phyloP scores from a whole-genome alignment of 2,797 vertebrate genomes.

The Astyanax mexicanus region DNA sequence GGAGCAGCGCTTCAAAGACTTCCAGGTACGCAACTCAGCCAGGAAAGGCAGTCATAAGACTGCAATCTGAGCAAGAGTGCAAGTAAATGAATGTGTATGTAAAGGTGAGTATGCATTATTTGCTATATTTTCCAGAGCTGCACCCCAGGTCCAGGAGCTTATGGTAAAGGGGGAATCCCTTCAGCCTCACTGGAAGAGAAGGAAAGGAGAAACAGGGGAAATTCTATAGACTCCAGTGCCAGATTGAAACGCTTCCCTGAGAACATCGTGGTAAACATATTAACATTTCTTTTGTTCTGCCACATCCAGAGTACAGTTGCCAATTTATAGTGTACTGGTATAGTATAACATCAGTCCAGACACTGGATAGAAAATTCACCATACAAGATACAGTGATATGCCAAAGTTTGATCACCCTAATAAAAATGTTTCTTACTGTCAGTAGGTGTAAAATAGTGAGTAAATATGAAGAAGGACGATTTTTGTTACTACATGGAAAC shows the following conservation, averaged over 20 bases:
- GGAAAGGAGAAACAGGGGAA: slow-evolving; percentile 46
- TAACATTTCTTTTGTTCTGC: too few relatives aligned
- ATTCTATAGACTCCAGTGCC: slow-evolving; percentile 9
- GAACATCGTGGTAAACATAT: slow-evolving; percentile 25
- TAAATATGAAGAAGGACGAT: too few relatives aligned
- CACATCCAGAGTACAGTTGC: too few relatives aligned
- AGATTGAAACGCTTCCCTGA: slow-evolving; percentile 14
- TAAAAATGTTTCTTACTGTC: too few relatives aligned
- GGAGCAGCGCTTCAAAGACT: slow-evolving; percentile 68
- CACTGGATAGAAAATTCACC: too few relatives aligned
- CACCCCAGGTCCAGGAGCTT: slow-evolving; percentile 77
- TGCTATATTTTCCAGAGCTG: slow-evolving; percentile 61
- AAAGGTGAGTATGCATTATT: not conserved
- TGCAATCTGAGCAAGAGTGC: not conserved
- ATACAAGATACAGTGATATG: too few relatives aligned
- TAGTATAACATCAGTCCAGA: too few relatives aligned
- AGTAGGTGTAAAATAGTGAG: too few relatives aligned
- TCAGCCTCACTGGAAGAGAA: slow-evolving; percentile 65
- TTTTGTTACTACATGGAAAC: too few relatives aligned
- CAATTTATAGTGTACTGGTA: too few relatives aligned
- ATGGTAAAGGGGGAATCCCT: slow-evolving; percentile 72
- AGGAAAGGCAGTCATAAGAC: slow-evolving; percentile 49
- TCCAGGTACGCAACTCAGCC: slow-evolving; percentile 30
- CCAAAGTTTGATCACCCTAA: too few relatives aligned
- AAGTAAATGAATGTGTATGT: not conserved